A percentile compares a stretch with the other conserved stretches of the same genome.
phyloP scores from a whole-genome alignment of 1,140 invertebrate species.

The Leptinotarsa undecemlineata region DNA sequence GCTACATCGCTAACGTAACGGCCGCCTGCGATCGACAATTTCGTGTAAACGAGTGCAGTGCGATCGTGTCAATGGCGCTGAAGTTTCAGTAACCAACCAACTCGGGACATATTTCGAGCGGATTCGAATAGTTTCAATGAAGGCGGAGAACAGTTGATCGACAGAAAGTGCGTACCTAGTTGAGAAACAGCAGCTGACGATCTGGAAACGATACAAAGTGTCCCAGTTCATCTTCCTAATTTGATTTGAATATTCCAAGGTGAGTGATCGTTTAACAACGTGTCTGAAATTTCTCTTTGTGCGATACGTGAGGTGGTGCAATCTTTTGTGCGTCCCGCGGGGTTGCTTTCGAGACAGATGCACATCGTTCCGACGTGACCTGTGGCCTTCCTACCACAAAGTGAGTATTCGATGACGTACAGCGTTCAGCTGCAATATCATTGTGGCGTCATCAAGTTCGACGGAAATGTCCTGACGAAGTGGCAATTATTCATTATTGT shows the following conservation, averaged over 20 bases:
- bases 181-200: neutral
- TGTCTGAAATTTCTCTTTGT: conserved; percentile 6
- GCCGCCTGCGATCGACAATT: neutral
- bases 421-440: neutral
- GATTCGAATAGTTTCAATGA: neutral
- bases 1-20: too few species aligned
- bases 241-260: neutral
- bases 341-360: neutral
- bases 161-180: neutral
- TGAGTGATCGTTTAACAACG: conserved; percentile 2
- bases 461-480: neutral
- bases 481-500: neutral
- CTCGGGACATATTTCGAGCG: neutral
- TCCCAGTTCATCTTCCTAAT: neutral
- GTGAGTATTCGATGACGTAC: neutral
- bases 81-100: neutral
- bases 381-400: neutral
- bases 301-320: neutral
- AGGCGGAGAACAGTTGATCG: neutral
- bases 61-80: neutral
- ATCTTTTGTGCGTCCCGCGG: neutral
- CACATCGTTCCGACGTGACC: neutral
- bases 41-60: neutral
- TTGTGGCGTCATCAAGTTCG: neutral
- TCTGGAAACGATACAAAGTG: neutral